phyloP scores from a whole-genome alignment of 2,797 vertebrate species.

The Amphiprion clarkii region DNA sequence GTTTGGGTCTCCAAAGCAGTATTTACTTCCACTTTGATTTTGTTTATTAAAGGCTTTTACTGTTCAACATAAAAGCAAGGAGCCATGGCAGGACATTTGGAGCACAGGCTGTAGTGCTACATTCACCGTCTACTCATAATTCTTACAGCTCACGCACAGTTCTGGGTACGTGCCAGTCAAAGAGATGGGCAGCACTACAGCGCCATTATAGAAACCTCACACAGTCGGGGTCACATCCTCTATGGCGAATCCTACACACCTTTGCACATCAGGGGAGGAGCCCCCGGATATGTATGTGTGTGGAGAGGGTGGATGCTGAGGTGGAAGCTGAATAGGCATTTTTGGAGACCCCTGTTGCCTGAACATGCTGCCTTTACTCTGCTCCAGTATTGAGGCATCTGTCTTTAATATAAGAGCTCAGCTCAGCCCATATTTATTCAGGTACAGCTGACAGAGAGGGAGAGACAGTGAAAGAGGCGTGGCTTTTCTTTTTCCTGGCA shows the following conservation, averaged over 20 bases:
- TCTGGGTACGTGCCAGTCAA: conserved; percentile 64
- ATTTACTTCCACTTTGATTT: conserved; percentile 79
- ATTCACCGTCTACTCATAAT: conserved; percentile 54
- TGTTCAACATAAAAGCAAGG: conserved; percentile 71
- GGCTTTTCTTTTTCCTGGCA: conserved; percentile 81
- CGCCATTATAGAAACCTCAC: conserved; percentile 59
- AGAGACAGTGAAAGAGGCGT: conserved; percentile 75
- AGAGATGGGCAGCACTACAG: conserved; percentile 47
- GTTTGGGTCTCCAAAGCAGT: conserved; percentile 64
- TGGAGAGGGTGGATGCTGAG: conserved; percentile 26
- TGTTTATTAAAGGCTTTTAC: conserved; percentile 78
- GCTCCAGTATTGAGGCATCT: conserved; percentile 80
- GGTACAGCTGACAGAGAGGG: conserved; percentile 79
- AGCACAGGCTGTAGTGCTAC: conserved; percentile 36
- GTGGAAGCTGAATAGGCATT: conserved; percentile 72
- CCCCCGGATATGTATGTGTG: conserved; percentile 30
- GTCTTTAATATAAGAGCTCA: conserved; percentile 86
- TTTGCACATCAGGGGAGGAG: conserved; percentile 62
- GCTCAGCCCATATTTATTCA: conserved; percentile 85
- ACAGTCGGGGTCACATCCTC: conserved; percentile 54
- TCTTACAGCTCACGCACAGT: conserved; percentile 55
- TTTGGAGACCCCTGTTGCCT: conserved; percentile 66
- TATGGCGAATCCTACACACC: conserved; percentile 69
- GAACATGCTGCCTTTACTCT: conserved; percentile 70
- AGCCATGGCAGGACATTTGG: conserved; percentile 62